These are phyloP conservation scores for Phalacrocorax carbo DNA, from an alignment of 2,113 vertebrate species.

Conservation along the genomic window DNA sequence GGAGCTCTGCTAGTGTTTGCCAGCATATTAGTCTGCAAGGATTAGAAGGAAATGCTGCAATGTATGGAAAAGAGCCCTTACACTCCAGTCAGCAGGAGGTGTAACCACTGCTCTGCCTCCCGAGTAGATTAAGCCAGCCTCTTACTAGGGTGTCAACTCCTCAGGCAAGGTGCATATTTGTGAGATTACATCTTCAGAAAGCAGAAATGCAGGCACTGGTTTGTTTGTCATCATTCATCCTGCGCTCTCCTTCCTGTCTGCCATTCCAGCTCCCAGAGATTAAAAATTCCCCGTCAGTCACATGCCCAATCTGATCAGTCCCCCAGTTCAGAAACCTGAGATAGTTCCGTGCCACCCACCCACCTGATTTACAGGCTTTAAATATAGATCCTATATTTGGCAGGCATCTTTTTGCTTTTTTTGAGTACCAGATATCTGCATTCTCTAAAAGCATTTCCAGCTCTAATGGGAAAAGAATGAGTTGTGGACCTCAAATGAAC, in stretches of 20 bases:
- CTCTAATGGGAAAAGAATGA: not conserved
- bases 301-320: not conserved
- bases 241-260: not conserved
- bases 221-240: constrained; percentile 7
- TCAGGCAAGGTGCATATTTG: constrained; percentile 29
- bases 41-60: not conserved
- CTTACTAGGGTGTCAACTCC: not conserved
- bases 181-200: constrained; percentile 19
- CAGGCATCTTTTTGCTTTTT: not conserved
- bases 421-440: not conserved
- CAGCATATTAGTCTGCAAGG: not conserved
- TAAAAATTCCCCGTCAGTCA: not conserved
- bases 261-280: not conserved
- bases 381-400: not conserved
- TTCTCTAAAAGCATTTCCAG: not conserved
- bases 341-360: not conserved
- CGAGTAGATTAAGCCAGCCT: not conserved
- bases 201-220: constrained; percentile 6
- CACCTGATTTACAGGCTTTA: not conserved
- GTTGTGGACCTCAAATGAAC: not conserved
- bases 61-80: not conserved
- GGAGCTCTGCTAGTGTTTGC: not conserved
- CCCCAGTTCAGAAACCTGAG: not conserved
- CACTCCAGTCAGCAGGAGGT: not conserved
- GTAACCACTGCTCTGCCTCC: not conserved